Percentiles rank a stretch among this genome's conserved stretches.
Evolutionary conservation across 2,113 vertebrate genomes (phyloP).

Genomic region (Hemiprocne comata): DNA sequence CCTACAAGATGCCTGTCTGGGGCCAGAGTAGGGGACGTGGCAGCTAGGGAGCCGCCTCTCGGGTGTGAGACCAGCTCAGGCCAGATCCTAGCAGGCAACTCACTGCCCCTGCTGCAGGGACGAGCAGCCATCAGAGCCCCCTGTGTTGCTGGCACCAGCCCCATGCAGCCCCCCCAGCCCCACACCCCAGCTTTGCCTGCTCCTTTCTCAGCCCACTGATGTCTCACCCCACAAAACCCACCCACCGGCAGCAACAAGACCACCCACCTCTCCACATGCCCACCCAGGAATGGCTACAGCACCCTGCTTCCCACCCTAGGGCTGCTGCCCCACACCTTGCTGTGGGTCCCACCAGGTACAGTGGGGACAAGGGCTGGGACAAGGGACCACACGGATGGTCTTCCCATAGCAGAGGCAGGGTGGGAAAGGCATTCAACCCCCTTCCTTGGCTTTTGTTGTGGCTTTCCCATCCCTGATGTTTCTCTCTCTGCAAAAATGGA

Average conservation of each 20-base stretch:
- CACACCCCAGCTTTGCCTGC: accelerated
- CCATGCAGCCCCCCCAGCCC: not conserved
- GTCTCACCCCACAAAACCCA: not conserved
- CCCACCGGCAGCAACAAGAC: slow-evolving; percentile 10
- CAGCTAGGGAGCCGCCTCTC: not conserved
- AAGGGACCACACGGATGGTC: not conserved
- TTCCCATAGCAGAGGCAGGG: not conserved
- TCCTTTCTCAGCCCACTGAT: not conserved
- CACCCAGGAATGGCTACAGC: slow-evolving; percentile 52
- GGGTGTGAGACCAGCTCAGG: accelerated
- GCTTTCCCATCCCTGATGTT: not conserved
- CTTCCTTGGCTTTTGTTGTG: not conserved
- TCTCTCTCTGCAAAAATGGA: not conserved
- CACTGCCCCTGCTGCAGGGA: accelerated
- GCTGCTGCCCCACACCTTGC: not conserved
- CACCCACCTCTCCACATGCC: slow-evolving; percentile 64
- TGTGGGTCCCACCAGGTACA: not conserved
- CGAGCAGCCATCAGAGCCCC: not conserved
- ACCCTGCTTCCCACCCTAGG: not conserved
- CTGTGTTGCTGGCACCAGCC: not conserved
- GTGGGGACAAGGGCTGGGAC: not conserved
- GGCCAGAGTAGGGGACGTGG: not conserved
- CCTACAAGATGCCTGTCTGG: accelerated
- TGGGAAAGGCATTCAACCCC: accelerated
- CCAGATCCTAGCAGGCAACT: not conserved